Evolutionary conservation across 2,797 vertebrate species (phyloP).

Genomic region (Chiloscyllium punctatum): DNA sequence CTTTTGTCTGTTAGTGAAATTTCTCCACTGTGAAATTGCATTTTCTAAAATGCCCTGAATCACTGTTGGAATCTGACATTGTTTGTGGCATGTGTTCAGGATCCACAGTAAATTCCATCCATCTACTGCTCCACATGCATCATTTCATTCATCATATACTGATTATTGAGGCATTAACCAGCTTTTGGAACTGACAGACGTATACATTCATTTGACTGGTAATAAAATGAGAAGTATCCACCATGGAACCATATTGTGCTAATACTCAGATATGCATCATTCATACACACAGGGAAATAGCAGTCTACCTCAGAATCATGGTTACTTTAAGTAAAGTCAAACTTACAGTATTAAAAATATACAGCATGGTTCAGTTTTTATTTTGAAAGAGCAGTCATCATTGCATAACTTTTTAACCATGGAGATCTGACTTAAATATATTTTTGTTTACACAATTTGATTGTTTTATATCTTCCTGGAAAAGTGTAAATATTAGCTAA

Average conservation of each 20-base stretch:
- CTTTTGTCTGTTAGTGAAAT: background rate
- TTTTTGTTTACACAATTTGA: background rate
- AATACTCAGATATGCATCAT: slow-evolving; percentile 5
- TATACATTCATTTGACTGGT: background rate
- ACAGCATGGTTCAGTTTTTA: background rate
- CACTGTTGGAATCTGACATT: background rate
- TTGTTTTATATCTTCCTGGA: background rate
- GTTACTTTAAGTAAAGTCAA: background rate
- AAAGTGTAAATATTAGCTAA: background rate
- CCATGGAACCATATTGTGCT: background rate
- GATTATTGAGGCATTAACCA: slow-evolving; percentile 27
- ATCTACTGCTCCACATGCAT: slow-evolving; percentile 14
- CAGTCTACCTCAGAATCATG: background rate
- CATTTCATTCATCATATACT: slow-evolving; percentile 30
- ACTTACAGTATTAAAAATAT: background rate
- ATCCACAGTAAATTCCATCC: slow-evolving; percentile 27
- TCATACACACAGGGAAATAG: background rate
- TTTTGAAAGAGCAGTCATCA: background rate
- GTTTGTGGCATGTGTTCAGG: background rate
- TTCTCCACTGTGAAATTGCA: background rate
- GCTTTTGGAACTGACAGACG: slow-evolving; percentile 1
- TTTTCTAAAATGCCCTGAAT: background rate
- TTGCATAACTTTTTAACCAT: background rate
- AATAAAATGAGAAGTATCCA: slow-evolving; percentile 12
- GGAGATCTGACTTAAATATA: background rate